Percentiles rank a stretch among this genome's conserved stretches.
Conservation (phyloP, 1,140 invertebrate genomes). For the Zophobas morio region DNA sequence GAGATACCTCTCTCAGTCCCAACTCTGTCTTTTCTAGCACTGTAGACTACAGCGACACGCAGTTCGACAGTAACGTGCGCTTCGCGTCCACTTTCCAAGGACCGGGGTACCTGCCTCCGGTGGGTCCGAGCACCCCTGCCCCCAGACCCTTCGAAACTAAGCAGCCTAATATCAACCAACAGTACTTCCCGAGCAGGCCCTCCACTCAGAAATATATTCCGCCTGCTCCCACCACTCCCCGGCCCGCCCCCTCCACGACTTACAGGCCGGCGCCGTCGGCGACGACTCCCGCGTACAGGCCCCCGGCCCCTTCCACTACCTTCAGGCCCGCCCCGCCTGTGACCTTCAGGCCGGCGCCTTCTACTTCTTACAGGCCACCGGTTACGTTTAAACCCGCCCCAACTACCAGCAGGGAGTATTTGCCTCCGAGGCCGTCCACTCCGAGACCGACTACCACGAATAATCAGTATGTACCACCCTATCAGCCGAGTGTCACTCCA, state of each 20-base stretch:
- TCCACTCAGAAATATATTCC: conserved; percentile 24
- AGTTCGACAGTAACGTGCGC: conserved; percentile 61
- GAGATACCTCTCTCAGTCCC: conserved; percentile 46
- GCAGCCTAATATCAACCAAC: conserved; percentile 8
- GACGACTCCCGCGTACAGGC: not conserved
- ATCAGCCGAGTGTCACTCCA: not conserved
- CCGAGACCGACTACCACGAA: conserved; percentile 25
- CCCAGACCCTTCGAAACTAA: conserved; percentile 22
- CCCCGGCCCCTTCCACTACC: not conserved
- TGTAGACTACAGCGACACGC: conserved; percentile 63
- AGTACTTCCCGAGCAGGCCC: not conserved
- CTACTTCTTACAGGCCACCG: conserved; percentile 1
- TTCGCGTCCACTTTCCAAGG: conserved; percentile 62
- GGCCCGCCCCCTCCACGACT: not conserved
- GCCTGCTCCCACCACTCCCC: not conserved
- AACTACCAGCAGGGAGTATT: conserved; percentile 39
- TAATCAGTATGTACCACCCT: conserved; percentile 36
- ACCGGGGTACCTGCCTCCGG: conserved; percentile 63
- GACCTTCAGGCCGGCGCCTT: conserved; percentile 12
- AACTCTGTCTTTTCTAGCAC: conserved; percentile 59
- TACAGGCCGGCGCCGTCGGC: conserved; percentile 8
- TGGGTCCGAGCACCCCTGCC: conserved; percentile 15
- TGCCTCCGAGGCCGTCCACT: conserved; percentile 21
- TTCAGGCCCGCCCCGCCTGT: not conserved
- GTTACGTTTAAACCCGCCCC: not conserved